These are phyloP conservation scores for Spheniscus mendiculus DNA, from an alignment of 2,113 vertebrate genomes.

Conservation along the genomic window DNA sequence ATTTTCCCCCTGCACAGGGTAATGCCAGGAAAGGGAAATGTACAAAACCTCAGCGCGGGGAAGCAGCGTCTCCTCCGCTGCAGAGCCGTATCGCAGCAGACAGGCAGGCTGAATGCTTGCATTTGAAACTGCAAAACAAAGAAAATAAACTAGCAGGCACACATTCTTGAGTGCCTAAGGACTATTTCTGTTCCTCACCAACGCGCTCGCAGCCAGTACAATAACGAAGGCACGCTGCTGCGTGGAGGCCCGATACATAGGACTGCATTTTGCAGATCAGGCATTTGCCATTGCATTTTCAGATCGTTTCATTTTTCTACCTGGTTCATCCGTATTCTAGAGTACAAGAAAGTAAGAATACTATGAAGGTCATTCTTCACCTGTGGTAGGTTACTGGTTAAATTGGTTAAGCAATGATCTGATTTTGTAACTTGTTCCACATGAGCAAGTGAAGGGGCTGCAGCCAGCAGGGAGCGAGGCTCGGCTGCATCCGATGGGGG, in stretches of 20 bases:
- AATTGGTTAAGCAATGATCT: background rate
- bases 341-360: background rate
- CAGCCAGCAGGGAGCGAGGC: background rate
- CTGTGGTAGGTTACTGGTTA: background rate
- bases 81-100: constrained; percentile 2
- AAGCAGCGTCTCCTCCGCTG: background rate
- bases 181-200: background rate
- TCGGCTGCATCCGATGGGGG: accelerated
- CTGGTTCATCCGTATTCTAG: background rate
- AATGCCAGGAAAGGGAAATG: background rate
- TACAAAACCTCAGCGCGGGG: background rate
- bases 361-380: background rate
- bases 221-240: accelerated
- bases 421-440: background rate
- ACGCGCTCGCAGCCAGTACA: background rate
- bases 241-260: background rate
- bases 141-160: background rate
- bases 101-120: background rate
- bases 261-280: background rate
- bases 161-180: background rate
- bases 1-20: background rate
- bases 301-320: background rate
- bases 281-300: background rate
- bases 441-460: background rate
- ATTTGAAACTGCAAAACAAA: constrained; percentile 6